phyloP scores from a whole-genome alignment of 2,113 vertebrate species.

The Chloropsis hardwickii region DNA sequence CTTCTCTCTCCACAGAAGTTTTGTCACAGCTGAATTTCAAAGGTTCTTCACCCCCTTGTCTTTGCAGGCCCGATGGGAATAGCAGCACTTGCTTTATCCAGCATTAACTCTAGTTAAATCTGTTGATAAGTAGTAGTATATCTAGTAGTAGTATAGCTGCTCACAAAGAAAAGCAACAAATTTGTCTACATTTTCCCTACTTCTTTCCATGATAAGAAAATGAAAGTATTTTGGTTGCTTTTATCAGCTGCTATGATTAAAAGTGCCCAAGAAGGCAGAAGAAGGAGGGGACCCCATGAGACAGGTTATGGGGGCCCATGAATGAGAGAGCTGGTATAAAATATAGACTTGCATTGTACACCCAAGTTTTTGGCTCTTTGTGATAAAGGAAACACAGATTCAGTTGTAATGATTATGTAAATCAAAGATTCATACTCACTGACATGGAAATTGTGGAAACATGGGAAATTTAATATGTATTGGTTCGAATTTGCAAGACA shows the following conservation, averaged over 20 bases:
- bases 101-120: not conserved
- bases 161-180: not conserved
- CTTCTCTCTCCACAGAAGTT: not conserved
- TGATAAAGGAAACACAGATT: not conserved
- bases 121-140: not conserved
- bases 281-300: not conserved
- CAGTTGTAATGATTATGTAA: not conserved
- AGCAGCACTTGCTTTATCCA: not conserved
- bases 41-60: not conserved
- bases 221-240: not conserved
- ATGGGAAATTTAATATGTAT: not conserved
- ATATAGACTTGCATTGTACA: not conserved
- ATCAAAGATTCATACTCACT: not conserved
- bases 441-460: not conserved
- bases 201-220: not conserved
- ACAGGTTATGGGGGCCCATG: not conserved
- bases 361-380: not conserved
- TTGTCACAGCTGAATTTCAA: not conserved
- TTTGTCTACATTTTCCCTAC: not conserved
- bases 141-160: not conserved
- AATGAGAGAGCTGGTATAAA: not conserved
- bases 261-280: not conserved
- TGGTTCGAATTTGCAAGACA: not conserved
- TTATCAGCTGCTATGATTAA: not conserved
- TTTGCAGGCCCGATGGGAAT: not conserved